Evolutionary conservation across 1,140 invertebrate species (phyloP), one percentile per base, ranked within the genome.

Genomic region (Parasteatoda tepidariorum): DNA sequence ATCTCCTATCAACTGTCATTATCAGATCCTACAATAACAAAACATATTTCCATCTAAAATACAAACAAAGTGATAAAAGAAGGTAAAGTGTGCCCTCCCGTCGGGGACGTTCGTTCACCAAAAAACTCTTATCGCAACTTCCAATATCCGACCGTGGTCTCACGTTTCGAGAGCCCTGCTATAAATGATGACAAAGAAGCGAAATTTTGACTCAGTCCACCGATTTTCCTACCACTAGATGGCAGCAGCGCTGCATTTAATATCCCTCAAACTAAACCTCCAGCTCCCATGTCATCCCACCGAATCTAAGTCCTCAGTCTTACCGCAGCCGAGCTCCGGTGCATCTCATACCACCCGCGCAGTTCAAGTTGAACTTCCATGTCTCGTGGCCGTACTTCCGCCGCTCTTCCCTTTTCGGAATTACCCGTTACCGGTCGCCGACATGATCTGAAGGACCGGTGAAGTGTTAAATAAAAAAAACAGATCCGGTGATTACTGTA

Each of bases 251-350:
- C 24, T 54, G 9, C 28, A 64, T 64, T 5, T 64, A 3, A 1
- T 26, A 7, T 11, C 67, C 2, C 3, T 30, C 11, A 13, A 31
- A 28, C 28, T 26, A 30, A 31, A 7, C 62, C 62, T 9, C 28
- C 54, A 11, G 18, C 24, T 33, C 54, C 54, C 3, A 15, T 30
- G 6, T 38, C 34, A 24, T 18, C 15, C 9, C 33, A 24, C 33
- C 13, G 54, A 24, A 11, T n/a, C 24, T n/a, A 11, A 15, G 28
- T 13, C 62, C 22, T 57, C 76, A 79, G 76, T 79, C 76, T 62
- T 68, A 57, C 61, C 38, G 28, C 26, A 68, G 76, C 64, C 18
- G 38, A 30, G 26, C 26, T 7, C 28, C 74, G 22, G 74, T n/a
- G 26, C 7, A 24, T 31, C 41, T n/a, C 28, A 30, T 68, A 7